Base-by-base conservation (phyloP, 2,888 invertebrate genomes). In the Phrixothrix hirtus region DNA sequence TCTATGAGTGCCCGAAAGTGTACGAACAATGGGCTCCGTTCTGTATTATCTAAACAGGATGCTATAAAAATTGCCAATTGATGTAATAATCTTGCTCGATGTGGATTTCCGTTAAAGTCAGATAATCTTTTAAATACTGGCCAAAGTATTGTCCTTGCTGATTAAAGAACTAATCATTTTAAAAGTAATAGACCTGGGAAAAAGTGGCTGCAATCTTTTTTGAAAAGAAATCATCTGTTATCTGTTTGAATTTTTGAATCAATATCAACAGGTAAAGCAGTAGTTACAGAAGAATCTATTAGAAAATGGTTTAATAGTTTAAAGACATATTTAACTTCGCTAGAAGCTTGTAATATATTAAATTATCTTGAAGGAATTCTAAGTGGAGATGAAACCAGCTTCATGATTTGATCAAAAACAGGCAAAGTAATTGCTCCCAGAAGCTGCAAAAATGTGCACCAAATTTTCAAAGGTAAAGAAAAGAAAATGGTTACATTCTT, bases 141-240 rank as follows among this genome's bases (percentile, higher is more conserved):
- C 4, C 30, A 39, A 11, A 47, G 31, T 11, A 39, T 47, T n/a
- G 27, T 50, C 10, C 26, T 37, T 39, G 9, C 27, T 4, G 31
- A 25, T 13, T 9, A 3, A 44, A 32, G 58, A 60, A 13, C 48
- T 39, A 34, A 12, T 6, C 16, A 10, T 11, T 31, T 11, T 5
- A 9, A 11, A 31, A 36, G 55, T 45, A 42, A 48, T 12, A 36
- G 48, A 12, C 60, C 57, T 15, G 57, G 59, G 6, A 46, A 39
- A 37, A 46, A 52, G 16, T 62, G 60, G 57, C 58, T 48, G 31
- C 12, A 14, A 10, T 17, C 36, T 4, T 62, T 62, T 43, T 41
- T 55, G 35, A 41, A 39, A 14, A 15, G 53, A 17, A 16, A n/a
- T n/a, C n/a, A n/a, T n/a, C n/a, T n/a, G n/a, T n/a, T n/a, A n/a